Evolutionary conservation across 2,888 invertebrate genomes (phyloP), one percentile per base, ranked within the genome.

Genomic region (Druceiella hillmani): DNA sequence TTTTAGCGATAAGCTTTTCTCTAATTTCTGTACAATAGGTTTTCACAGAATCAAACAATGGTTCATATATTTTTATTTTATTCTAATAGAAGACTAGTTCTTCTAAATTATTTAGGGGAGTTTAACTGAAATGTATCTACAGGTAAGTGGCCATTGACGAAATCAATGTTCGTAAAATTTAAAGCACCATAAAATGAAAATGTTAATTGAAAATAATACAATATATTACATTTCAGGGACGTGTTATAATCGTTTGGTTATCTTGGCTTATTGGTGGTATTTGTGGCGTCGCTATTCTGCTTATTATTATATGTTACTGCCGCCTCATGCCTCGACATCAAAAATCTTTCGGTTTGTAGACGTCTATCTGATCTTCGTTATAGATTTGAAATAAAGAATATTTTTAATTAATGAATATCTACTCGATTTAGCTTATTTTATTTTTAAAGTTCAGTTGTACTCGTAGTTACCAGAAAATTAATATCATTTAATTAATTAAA

Each of bases 321-420:
- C 79, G 80, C 69, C 75, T 79, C 57, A 78, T 80, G 75, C 80
- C 80, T 52, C 76, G 78, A 47, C 74, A 78, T 55, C 79, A 80
- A 62, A 80, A 80, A 66, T 77, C 79, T 45, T 78, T 77, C 56
- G 77, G 81, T 81, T 63, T 72, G 73, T 57, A 25, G n/a, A n/a
- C n/a, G n/a, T n/a, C n/a, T n/a, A n/a, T n/a, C n/a, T n/a, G n/a
- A n/a, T n/a, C n/a, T n/a, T n/a, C n/a, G n/a, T n/a, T n/a, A n/a
- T n/a, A n/a, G n/a, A n/a, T n/a, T n/a, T n/a, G n/a, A n/a, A n/a
- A n/a, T n/a, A n/a, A n/a, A n/a, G n/a, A n/a, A n/a, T n/a, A n/a
- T n/a, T n/a, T n/a, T n/a, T n/a, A n/a, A n/a, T n/a, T n/a, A n/a
- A n/a, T n/a, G n/a, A n/a, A n/a, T n/a, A n/a, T n/a, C n/a, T n/a